Evolutionary conservation across 2,797 vertebrate genomes (phyloP), one percentile per base, ranked within the genome.

Genomic region (Chaetodon trifasciatus): DNA sequence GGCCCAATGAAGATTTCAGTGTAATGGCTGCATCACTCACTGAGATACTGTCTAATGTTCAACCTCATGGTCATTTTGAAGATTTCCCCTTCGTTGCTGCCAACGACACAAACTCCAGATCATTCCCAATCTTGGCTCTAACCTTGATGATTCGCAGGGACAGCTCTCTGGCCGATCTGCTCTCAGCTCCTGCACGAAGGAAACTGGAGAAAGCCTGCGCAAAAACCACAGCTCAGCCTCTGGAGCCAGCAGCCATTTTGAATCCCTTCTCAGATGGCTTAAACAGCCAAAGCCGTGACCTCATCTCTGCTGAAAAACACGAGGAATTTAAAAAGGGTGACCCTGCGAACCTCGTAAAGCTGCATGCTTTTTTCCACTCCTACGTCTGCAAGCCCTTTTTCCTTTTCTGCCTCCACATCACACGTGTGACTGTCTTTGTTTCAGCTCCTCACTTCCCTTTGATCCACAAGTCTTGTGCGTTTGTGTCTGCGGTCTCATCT

Each of bases 111-210:
- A 86, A 78, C 57, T 84, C 82, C 82, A 90, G 68, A 89, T 94
- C 85, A 82, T 68, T 89, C 75, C 86, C 85, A 92, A 89, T 93
- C 80, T 90, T 86, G 78, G 74, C 73, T 88, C 88, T 83, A 86
- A 87, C 87, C 82, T 74, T 89, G 90, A 92, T 88, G 80, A 81
- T 84, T 88, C 82, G 82, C 85, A 84, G 91, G 80, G 86, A 90
- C 86, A 86, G 87, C 86, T 87, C 88, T 84, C 86, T 89, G 93
- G 90, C 87, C 78, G 76, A 92, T 86, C 89, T 90, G 83, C 74
- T 85, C 89, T 85, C 81, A 81, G 77, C 66, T 84, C 60, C 81
- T 77, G 53, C 72, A 68, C 12, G 19, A 70, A 85, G 80, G 63
- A 88, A 91, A 85, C 84, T 87, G 83, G 66, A 88, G 76, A 83